Evolutionary conservation across 2,888 invertebrate species (phyloP), one percentile per base, ranked within the genome.

Genomic region (Polyommatus icarus): DNA sequence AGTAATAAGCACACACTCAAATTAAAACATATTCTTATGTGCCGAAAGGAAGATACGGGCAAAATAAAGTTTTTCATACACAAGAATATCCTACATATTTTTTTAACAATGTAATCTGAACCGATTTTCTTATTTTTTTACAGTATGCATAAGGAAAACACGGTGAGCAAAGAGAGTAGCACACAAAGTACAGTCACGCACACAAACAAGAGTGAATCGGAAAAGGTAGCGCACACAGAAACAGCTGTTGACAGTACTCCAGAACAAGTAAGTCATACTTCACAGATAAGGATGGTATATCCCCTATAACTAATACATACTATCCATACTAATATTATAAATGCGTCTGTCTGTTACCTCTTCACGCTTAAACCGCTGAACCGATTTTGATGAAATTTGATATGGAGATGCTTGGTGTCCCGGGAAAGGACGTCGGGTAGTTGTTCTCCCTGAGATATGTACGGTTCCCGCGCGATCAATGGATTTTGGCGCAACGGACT

Each of bases 71-170:
- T 46, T 46, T 46, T 12, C 46, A 46, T 46, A 46, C 3, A 46
- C 46, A 46, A 46, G 10, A 46, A 46, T 3, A 46, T 3, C 46
- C 10, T 10, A 46, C 46, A 46, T 46, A 12, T 10, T 46, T 46
- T 40, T 46, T 46, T 10, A 40, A 46, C 10, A 46, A 46, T 46
- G 10, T 46, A 36, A 36, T 36, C 36, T 36, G 36, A n/a, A n/a
- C 57, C 18, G 57, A n/a, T n/a, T 8, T 4, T 67, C 15, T 67
- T 67, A 0, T 77, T 71, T 67, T 4, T 75, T 90, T 90, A 36
- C 87, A 93, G 93, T 82, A 84, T 88, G 85, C 92, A 92, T 87
- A 94, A 93, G 87, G 94, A 94, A 80, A 93, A 87, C 80, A 86
- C 89, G 76, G 67, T 87, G 40, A 91, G 86, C 83, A 93, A 92